Conservation (phyloP, 1,140 invertebrate genomes). For the Drosophila parvula region DNA sequence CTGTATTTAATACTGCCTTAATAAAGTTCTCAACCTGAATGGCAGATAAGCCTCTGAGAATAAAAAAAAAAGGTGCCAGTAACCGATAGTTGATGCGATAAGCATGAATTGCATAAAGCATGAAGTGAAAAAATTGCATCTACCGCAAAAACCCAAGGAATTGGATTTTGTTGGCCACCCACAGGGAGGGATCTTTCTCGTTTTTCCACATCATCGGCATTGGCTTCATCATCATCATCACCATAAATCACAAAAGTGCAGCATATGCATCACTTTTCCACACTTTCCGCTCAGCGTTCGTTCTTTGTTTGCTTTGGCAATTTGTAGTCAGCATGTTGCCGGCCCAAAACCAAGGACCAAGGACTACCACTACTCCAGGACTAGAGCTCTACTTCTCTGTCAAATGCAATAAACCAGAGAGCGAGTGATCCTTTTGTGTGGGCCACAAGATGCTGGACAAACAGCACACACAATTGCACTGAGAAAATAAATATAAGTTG, state of each 20-base stretch:
- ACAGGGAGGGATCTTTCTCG: conserved; percentile 1
- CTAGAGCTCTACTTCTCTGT: conserved; percentile 44
- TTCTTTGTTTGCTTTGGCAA: conserved; percentile 59
- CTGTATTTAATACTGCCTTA: not conserved
- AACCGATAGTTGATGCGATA: conserved; percentile 29
- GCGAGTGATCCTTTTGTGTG: conserved; percentile 26
- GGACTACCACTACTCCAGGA: conserved; percentile 6
- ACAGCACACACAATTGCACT: conserved; percentile 16
- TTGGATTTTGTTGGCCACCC: conserved; percentile 13
- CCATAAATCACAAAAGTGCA: conserved; percentile 77
- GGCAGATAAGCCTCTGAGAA: not conserved
- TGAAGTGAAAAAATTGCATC: conserved; percentile 36
- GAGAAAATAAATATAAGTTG: conserved; percentile 5
- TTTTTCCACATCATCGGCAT: conserved; percentile 42
- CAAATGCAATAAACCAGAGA: conserved; percentile 71
- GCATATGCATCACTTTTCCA: conserved; percentile 74
- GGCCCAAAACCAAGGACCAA: conserved; percentile 11
- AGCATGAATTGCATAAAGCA: conserved; percentile 37
- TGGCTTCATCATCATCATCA: conserved; percentile 66
- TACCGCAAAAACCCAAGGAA: not conserved
- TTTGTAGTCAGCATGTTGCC: conserved; percentile 38
- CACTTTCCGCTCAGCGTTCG: conserved; percentile 55
- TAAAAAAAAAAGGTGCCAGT: conserved; percentile 2
- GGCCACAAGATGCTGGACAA: conserved; percentile 33
- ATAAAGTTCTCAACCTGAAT: not conserved